Conservation (phyloP, 2,797 vertebrate genomes). For the Bradypus variegatus region DNA sequence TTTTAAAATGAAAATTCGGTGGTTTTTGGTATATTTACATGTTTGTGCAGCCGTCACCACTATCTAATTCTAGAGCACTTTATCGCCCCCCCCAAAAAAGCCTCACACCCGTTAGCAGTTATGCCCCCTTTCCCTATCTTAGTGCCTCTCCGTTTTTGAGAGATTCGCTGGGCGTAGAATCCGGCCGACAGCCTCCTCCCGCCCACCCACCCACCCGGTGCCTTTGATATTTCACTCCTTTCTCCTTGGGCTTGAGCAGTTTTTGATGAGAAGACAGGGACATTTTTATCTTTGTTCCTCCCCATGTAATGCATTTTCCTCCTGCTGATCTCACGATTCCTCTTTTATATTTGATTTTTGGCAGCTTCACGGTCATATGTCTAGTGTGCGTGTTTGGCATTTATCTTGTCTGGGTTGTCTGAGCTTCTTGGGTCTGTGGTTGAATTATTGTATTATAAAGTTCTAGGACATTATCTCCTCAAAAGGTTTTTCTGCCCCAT, state of each 20-base stretch:
- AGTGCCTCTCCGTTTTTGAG: neutral
- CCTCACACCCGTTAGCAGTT: fast-evolving
- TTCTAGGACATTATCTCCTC: neutral
- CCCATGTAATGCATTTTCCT: neutral
- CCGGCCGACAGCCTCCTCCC: too few relatives aligned
- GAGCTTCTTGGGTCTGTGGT: neutral
- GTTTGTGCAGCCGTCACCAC: neutral
- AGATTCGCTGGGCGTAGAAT: neutral
- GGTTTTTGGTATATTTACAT: neutral
- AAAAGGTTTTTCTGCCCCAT: neutral
- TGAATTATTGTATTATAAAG: neutral
- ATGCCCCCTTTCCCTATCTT: neutral
- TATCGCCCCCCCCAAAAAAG: neutral
- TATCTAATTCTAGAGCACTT: neutral
- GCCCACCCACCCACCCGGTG: fast-evolving
- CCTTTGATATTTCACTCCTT: fast-evolving
- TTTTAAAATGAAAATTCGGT: neutral
- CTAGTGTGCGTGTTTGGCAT: neutral
- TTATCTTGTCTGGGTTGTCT: neutral
- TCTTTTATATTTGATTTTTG: neutral
- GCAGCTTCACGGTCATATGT: too few relatives aligned
- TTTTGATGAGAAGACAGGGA: neutral
- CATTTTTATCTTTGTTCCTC: neutral
- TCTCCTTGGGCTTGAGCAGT: neutral
- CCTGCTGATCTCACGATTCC: neutral